These are phyloP conservation scores for Pteronura brasiliensis DNA, from an alignment of 2,113 vertebrate species.

Conservation along the genomic window DNA sequence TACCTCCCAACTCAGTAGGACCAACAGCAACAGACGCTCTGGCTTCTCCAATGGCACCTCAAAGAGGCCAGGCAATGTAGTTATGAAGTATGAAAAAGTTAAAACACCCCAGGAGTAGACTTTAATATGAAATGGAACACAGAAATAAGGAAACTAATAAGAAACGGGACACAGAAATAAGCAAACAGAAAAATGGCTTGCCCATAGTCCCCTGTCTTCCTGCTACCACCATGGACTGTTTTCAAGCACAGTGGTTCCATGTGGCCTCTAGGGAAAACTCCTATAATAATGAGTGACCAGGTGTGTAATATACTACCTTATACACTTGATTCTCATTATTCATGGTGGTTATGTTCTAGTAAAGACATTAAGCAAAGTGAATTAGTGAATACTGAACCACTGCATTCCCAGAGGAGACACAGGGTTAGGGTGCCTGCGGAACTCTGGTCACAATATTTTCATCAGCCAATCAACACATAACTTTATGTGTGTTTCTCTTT, in stretches of 20 bases:
- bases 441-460: background rate
- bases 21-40: background rate
- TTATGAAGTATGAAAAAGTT: background rate
- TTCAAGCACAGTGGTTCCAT: background rate
- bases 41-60: background rate
- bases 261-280: background rate
- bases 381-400: background rate
- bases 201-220: background rate
- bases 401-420: background rate
- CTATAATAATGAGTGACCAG: background rate
- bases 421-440: background rate
- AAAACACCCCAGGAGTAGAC: background rate
- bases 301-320: background rate
- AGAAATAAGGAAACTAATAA: background rate
- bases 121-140: background rate
- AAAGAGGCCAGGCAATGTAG: background rate
- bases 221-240: background rate
- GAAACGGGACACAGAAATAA: background rate
- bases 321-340: background rate
- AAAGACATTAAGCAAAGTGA: background rate
- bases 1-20: background rate
- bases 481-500: background rate
- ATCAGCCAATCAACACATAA: background rate
- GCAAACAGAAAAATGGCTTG: background rate
- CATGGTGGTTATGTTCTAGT: background rate